Evolutionary conservation across 1,140 invertebrate genomes (phyloP), one percentile per base, ranked within the genome.

Genomic region (Drosophila elegans): DNA sequence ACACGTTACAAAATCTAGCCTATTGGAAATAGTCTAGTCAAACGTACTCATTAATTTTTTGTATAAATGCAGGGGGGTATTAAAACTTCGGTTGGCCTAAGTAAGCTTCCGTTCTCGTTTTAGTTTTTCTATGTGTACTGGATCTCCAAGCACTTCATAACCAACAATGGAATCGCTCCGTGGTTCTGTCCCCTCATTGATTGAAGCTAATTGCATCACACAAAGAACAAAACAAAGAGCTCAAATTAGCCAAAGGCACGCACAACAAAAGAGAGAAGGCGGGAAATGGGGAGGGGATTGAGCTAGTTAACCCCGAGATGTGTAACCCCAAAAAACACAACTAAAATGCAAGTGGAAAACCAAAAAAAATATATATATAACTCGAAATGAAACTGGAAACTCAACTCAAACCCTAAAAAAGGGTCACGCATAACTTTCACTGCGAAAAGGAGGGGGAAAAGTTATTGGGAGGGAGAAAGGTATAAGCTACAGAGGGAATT

Each of bases 171-270:
- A 44, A 39, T 45, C 34, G 38, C 54, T 78, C 25, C 46, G 74
- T 83, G 74, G 49, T 46, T 83, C 48, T 52, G 32, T 45, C 59
- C 38, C 39, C 48, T 48, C 82, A 86, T 80, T 89, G 77, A 89
- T 84, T 89, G 61, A 71, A 76, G 67, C 69, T 84, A 89, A 89
- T 89, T 89, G 84, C 76, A 83, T 69, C 78, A 73, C 68, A 78
- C 34, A 69, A 66, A 84, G 57, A 60, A 66, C 44, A 75, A 74
- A 45, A 46, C 51, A 76, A 59, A 60, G 73, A 71, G 25, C 42
- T 57, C 48, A 49, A 85, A 74, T 46, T 61, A 74, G 72, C 49
- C 69, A 62, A 36, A 41, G 51, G 41, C 68, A 74, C 68, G 48
- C 73, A 61, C 71, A 61, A 16, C 12, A 41, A 44, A 13, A n/a